Base-by-base conservation (phyloP, 1,140 invertebrate genomes). In the Atta texana region DNA sequence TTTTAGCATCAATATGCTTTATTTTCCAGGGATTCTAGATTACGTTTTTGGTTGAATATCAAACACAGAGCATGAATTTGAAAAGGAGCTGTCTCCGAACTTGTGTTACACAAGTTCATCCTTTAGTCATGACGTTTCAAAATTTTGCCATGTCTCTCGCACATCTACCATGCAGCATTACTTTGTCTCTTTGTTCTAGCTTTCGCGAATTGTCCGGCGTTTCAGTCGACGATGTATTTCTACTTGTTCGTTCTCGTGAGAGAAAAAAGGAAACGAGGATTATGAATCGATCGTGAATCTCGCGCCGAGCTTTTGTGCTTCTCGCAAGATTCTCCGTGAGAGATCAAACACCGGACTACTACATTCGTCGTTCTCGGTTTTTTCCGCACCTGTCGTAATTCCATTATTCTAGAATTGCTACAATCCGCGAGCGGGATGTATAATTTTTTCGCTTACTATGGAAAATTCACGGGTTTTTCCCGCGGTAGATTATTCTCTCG, bases 401-500 rank as follows among this genome's bases (percentile, higher is more conserved):
- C 77, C 77, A 51, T 82, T 82, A 82, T 59, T 61, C 39, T 10
- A 24, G 31, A 49, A 82, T 82, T 82, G 53, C 53, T 74, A 21
- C 53, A 82, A 82, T 69, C 39, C 68, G 34, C 53, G 51, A 24
- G 16, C 53, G 21, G 18, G 68, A 59, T 71, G 21, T 82, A 59
- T 82, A 82, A 82, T 82, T 82, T 82, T 82, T 82, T 34, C 28
- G 8, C 64, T 49, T 14, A 2, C 49, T 59, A 59, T 31, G 39
- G 34, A 82, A 82, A 82, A 82, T 82, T 59, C 24, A 24, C 21
- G 21, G 16, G 18, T 7, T 34, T 71, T 81, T 72, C 3, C 14
- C 21, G 39, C 24, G 28, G 21, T 72, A 89, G 66, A 88, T 89
- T 85, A 88, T 77, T 77, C 49, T 66, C 57, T 61, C 55, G 24